Evolutionary conservation across 2,113 vertebrate species (phyloP).

Genomic region (Chrysochloris asiatica): DNA sequence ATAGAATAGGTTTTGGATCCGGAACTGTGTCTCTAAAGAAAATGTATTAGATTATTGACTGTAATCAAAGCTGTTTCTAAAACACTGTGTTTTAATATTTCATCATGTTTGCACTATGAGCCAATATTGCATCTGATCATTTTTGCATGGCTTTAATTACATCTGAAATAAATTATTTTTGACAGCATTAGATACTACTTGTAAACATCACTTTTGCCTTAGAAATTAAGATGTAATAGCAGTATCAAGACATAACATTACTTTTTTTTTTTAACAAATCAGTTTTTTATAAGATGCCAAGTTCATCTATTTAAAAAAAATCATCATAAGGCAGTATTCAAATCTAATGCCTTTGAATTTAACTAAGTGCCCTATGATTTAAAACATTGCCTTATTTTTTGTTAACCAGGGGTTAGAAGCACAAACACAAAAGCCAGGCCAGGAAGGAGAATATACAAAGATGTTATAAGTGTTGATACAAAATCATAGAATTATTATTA

Average conservation of each 20-base stretch:
- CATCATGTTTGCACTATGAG: conserved; percentile 1
- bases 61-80: conserved; percentile 11
- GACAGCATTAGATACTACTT: background rate
- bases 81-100: background rate
- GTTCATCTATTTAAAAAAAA: conserved; percentile 40
- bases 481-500: too few relatives aligned
- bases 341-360: background rate
- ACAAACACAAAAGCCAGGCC: background rate
- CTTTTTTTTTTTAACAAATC: background rate
- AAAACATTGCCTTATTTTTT: background rate
- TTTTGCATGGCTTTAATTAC: conserved; percentile 37
- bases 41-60: conserved; percentile 9
- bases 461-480: too few relatives aligned
- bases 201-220: conserved; percentile 2
- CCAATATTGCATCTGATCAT: background rate
- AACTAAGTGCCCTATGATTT: background rate
- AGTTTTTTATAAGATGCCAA: conserved; percentile 47
- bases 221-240: conserved; percentile 37
- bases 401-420: background rate
- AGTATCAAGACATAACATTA: background rate
- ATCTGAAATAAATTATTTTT: conserved; percentile 24
- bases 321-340: background rate
- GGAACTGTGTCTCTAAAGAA: conserved; percentile 40
- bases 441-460: background rate
- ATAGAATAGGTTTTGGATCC: background rate